Conservation (phyloP, 1,140 invertebrate genomes). For the Leptinotarsa defecta region DNA sequence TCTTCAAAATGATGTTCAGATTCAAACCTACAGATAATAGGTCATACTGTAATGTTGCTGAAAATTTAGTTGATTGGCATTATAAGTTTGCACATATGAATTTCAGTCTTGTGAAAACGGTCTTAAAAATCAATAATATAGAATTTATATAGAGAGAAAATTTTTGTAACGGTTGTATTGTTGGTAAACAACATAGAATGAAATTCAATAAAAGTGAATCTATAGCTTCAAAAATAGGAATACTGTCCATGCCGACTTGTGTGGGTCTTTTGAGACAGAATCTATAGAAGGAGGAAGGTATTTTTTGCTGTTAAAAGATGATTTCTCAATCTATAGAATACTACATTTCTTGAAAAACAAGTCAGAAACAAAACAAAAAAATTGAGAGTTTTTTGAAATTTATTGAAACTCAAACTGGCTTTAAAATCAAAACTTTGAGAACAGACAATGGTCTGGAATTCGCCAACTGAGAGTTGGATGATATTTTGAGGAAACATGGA, state of each 20-base stretch:
- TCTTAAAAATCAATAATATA: slow-evolving; percentile 7
- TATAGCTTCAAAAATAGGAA: no score
- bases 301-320: slow-evolving; percentile 36
- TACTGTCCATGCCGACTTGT: no score
- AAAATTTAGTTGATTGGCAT: no score
- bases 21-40: neutral
- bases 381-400: neutral
- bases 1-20: neutral
- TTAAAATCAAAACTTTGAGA: neutral
- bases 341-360: neutral
- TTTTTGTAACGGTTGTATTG: slow-evolving; percentile 23
- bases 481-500: neutral
- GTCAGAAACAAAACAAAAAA: neutral
- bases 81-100: neutral
- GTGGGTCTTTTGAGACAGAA: no score
- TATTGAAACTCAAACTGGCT: neutral
- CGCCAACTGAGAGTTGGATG: neutral
- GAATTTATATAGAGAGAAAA: slow-evolving; percentile 8
- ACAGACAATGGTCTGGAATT: neutral
- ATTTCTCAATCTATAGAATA: neutral
- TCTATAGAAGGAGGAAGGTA: slow-evolving; percentile 37
- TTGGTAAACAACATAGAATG: neutral
- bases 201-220: no score
- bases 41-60: neutral
- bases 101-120: neutral